These are phyloP conservation scores for Bubo blakistoni DNA, from an alignment of 2,113 vertebrate genomes.

Conservation along the genomic window DNA sequence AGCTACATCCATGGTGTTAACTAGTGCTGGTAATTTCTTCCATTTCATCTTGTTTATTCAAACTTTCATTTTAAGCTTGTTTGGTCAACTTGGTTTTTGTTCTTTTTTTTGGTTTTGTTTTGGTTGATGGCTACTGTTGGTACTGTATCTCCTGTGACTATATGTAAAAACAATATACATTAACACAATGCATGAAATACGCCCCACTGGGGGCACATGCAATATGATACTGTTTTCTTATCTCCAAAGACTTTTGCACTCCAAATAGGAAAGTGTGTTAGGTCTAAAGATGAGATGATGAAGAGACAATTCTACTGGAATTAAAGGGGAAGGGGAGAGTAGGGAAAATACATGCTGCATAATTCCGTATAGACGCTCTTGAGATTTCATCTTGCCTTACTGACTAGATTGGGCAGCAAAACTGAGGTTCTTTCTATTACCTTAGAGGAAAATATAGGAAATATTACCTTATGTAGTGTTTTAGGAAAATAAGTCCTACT, in stretches of 20 bases:
- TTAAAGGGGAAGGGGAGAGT: background rate
- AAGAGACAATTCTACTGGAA: background rate
- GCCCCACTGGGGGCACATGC: accelerated
- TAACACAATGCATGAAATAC: background rate
- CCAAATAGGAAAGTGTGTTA: background rate
- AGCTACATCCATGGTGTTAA: background rate
- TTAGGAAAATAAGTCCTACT: background rate
- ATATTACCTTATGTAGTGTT: background rate
- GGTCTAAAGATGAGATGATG: background rate
- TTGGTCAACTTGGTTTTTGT: background rate
- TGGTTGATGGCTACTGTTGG: background rate
- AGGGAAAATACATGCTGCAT: background rate
- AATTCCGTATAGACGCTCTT: background rate
- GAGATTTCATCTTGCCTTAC: background rate
- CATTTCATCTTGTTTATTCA: background rate
- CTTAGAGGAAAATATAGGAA: background rate
- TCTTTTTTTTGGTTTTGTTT: background rate
- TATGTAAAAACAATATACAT: background rate
- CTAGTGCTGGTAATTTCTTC: background rate
- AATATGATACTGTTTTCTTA: background rate
- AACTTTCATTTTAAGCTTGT: background rate
- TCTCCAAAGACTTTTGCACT: background rate
- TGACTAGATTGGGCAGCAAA: background rate
- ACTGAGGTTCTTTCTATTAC: background rate
- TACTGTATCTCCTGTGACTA: background rate